Conservation (phyloP, 2,797 vertebrate genomes). For the Pelobates cultripes region DNA sequence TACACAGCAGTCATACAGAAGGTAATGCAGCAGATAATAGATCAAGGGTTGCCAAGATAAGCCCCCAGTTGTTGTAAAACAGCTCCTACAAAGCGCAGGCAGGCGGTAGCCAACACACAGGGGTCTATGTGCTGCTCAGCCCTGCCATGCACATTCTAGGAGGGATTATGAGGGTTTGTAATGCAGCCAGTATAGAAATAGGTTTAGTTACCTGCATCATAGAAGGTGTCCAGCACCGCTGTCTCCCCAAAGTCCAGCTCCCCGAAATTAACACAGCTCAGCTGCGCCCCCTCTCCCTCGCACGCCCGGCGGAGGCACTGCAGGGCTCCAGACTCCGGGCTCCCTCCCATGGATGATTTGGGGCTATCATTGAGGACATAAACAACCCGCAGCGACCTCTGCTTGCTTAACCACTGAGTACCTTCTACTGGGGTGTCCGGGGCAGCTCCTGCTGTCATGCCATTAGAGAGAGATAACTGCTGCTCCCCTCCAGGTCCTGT, state of each 20-base stretch:
- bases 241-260: slow-evolving; percentile 90
- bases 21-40: too few relatives aligned
- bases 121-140: too few relatives aligned
- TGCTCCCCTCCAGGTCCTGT: slow-evolving; percentile 2
- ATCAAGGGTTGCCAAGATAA: too few relatives aligned
- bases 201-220: slow-evolving; percentile 81
- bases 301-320: slow-evolving; percentile 86
- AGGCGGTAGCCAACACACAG: too few relatives aligned
- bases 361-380: slow-evolving; percentile 85
- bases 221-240: slow-evolving; percentile 87
- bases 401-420: slow-evolving; percentile 65
- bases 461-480: background rate
- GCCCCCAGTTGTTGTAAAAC: too few relatives aligned
- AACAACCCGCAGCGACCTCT: slow-evolving; percentile 79
- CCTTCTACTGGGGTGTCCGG: slow-evolving; percentile 51
- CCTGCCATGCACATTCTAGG: too few relatives aligned
- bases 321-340: slow-evolving; percentile 84
- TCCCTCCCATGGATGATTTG: slow-evolving; percentile 78
- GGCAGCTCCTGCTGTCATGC: background rate
- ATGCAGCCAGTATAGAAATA: too few relatives aligned
- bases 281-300: slow-evolving; percentile 83
- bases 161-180: too few relatives aligned
- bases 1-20: too few relatives aligned
- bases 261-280: slow-evolving; percentile 83
- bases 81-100: too few relatives aligned